phyloP scores from a whole-genome alignment of 2,113 vertebrate genomes.

The Columbina picui region DNA sequence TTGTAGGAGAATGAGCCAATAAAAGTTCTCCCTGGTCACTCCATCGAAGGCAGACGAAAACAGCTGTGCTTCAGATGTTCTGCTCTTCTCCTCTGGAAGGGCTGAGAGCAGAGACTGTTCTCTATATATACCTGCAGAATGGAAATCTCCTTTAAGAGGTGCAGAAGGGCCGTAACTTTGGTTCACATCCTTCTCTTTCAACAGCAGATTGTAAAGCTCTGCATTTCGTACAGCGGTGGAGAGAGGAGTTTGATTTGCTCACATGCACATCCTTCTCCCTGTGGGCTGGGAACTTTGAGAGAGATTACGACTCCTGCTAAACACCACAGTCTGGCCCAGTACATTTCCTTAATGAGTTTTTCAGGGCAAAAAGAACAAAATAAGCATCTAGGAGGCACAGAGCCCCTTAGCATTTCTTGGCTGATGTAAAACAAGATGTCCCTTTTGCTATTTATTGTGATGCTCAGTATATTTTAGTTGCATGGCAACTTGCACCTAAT shows the following conservation, averaged over 20 bases:
- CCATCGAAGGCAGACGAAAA: background rate
- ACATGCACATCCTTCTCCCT: background rate
- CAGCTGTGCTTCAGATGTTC: conserved; percentile 17
- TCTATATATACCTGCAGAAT: background rate
- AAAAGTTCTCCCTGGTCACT: conserved; percentile 14
- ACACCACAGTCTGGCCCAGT: background rate
- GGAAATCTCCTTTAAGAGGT: background rate
- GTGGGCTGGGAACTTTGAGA: background rate
- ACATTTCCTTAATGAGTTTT: conserved; percentile 53
- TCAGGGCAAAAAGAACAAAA: conserved; percentile 27
- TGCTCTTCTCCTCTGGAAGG: background rate
- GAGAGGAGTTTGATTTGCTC: conserved; percentile 3
- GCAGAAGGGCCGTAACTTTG: background rate
- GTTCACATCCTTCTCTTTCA: background rate
- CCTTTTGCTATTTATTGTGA: conserved; percentile 38
- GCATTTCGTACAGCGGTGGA: background rate
- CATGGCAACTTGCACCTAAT: conserved; percentile 2
- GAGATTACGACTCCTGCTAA: background rate
- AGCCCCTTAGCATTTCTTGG: background rate
- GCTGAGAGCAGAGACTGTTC: background rate
- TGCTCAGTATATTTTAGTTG: conserved; percentile 25
- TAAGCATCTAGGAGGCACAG: conserved; percentile 16
- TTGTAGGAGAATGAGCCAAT: background rate
- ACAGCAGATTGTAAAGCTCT: background rate
- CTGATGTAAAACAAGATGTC: conserved; percentile 30